These are phyloP conservation scores for Dryococelus australis DNA, from an alignment of 2,888 invertebrate genomes.

Conservation along the genomic window DNA sequence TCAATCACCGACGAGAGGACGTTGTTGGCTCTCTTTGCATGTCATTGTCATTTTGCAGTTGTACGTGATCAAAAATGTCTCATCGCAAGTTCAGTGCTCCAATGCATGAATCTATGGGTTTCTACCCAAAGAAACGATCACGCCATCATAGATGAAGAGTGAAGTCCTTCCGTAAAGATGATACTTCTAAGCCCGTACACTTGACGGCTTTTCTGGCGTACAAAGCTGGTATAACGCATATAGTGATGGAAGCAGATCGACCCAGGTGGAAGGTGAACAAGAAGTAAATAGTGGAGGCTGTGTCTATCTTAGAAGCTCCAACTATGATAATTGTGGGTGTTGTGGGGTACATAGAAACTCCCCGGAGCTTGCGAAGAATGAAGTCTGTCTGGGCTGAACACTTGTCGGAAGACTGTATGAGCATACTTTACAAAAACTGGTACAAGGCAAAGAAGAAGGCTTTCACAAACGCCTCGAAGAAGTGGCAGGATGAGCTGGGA, in stretches of 20 bases:
- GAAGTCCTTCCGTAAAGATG: slow-evolving; percentile 99
- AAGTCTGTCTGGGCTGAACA: slow-evolving; percentile 99
- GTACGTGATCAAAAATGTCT: slow-evolving; percentile 61
- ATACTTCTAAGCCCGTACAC: slow-evolving; percentile 94
- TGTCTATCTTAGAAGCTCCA: slow-evolving; percentile 97
- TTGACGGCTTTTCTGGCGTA: slow-evolving; percentile 97
- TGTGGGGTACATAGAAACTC: slow-evolving; percentile 99
- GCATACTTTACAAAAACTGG: slow-evolving; percentile 99
- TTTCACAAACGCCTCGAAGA: slow-evolving; percentile 97
- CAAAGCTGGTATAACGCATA: slow-evolving; percentile 99
- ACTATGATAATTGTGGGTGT: slow-evolving; percentile 98
- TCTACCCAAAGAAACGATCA: slow-evolving; percentile 98
- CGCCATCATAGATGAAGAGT: slow-evolving; percentile 97
- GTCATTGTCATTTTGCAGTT: too few species aligned
- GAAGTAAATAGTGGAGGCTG: slow-evolving; percentile 99
- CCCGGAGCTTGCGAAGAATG: slow-evolving; percentile 92
- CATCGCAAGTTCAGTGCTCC: slow-evolving; percentile 99
- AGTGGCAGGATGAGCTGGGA: slow-evolving; percentile 98
- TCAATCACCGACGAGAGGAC: too few species aligned
- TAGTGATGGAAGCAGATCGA: slow-evolving; percentile 98
- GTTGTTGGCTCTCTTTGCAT: too few species aligned
- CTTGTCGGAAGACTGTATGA: slow-evolving; percentile 96
- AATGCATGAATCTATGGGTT: slow-evolving; percentile 99
- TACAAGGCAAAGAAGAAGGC: slow-evolving; percentile 99
- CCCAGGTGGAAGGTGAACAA: slow-evolving; percentile 99